Percentiles rank a stretch among this genome's conserved stretches.
Conservation (phyloP, 2,113 vertebrate species). For the Crotalus viridis region DNA sequence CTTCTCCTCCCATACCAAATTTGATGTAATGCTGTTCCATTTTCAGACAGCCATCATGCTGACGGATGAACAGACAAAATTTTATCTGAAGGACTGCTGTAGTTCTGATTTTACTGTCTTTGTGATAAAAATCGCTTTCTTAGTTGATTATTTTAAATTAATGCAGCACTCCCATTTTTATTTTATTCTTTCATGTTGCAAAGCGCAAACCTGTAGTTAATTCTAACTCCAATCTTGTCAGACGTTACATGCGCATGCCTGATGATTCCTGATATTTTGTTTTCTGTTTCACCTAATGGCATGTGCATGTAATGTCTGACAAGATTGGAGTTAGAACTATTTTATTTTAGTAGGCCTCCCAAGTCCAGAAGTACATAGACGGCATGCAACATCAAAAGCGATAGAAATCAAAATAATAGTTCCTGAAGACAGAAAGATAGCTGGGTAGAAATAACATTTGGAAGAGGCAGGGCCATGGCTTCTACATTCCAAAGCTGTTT, state of each 20-base stretch:
- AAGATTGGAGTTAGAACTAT: neutral
- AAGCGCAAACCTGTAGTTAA: neutral
- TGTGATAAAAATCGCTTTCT: neutral
- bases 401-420: neutral
- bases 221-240: neutral
- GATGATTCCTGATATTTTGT: neutral
- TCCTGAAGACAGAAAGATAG: neutral
- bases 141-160: neutral
- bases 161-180: neutral
- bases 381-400: neutral
- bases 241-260: neutral
- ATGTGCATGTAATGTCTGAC: no score
- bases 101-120: neutral
- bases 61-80: neutral
- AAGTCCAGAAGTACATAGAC: neutral
- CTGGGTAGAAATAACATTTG: no score
- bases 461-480: neutral
- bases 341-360: neutral
- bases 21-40: neutral
- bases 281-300: neutral
- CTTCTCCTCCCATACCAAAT: neutral
- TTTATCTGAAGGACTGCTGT: neutral
- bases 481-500: neutral
- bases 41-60: neutral
- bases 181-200: neutral